Base-by-base conservation (phyloP, 2,113 vertebrate genomes). In the Tragelaphus imberbis region DNA sequence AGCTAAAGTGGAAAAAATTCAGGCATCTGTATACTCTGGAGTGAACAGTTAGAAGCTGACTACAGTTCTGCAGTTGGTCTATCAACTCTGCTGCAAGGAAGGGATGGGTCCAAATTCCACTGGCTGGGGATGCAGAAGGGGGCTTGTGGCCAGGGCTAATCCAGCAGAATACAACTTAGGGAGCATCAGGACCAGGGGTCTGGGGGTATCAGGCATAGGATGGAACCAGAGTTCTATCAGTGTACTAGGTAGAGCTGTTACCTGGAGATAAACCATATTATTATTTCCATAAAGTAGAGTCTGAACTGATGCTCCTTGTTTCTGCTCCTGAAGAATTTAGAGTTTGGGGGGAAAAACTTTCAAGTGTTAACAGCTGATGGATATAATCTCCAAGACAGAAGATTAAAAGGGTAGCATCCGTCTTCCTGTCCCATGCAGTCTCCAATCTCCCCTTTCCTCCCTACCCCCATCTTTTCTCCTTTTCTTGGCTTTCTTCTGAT, bases 21-120 rank as follows among this genome's bases (percentile, higher is more conserved):
- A 51, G 95, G 97, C 97, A 97, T 94, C 96, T 97, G 96, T 49
- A 59, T 44, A n/a, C 82, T 88, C 51, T 56, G 59, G 28, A 71
- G 61, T 8, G 71, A 97, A 86, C 88, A 94, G 88, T 63, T 79
- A 40, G 91, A 90, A 85, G 80, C 84, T 30, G 25, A 58, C 59
- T 61, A 44, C 56, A 44, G 8, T 84, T 95, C 94, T 75, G 63
- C 75, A 33, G 15, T 88, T 80, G 92, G 58, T 49, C 90, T 51
- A 33, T 65, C n/a, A 68, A 88, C 94, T 95, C 84, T 68, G 51
- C 79, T 58, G 25, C 28, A 84, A 92, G 65, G 33, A 87, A 93
- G 8, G 40, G 75, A 61, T 16, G 33, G 85, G 47, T 49, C 96
- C 94, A 86, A 40, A 40, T 40, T 44, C 85, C 9, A 51, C 61